A percentile compares a stretch with the other conserved stretches of the same genome.
phyloP scores from a whole-genome alignment of 2,888 invertebrate genomes.

The Nineta flava region DNA sequence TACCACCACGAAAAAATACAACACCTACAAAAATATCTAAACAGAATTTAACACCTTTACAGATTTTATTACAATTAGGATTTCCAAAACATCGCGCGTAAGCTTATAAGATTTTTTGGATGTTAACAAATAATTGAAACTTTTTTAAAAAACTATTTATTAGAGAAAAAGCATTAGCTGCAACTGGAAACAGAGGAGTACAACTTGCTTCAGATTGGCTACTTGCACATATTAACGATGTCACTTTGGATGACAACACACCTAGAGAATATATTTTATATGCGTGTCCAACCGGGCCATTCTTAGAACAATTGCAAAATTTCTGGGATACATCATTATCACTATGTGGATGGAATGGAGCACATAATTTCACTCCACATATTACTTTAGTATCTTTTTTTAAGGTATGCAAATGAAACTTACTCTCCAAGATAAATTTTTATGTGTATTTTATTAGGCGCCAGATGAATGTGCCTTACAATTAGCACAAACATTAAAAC shows the following conservation, averaged over 20 bases:
- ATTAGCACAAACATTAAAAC: conserved; percentile 52
- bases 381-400: conserved; percentile 82
- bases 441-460: conserved; percentile 34
- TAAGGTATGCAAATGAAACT: conserved; percentile 36
- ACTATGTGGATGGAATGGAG: conserved; percentile 73
- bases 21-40: conserved; percentile 55
- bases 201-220: conserved; percentile 86
- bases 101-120: conserved; percentile 27
- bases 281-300: conserved; percentile 64
- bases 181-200: conserved; percentile 75
- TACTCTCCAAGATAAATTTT: background rate
- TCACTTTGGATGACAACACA: conserved; percentile 55
- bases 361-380: conserved; percentile 80
- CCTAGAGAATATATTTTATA: conserved; percentile 79
- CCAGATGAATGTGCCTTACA: conserved; percentile 57
- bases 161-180: conserved; percentile 78
- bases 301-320: conserved; percentile 52
- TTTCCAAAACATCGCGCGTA: conserved; percentile 80
- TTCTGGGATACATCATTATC: conserved; percentile 67
- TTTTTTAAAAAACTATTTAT: conserved; percentile 18
- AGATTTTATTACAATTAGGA: conserved; percentile 76
- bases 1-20: conserved; percentile 63
- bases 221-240: conserved; percentile 75
- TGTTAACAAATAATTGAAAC: background rate
- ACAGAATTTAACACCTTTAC: conserved; percentile 58